Base-by-base conservation (phyloP, 2,888 invertebrate species). In the Drosophila nigricruria region DNA sequence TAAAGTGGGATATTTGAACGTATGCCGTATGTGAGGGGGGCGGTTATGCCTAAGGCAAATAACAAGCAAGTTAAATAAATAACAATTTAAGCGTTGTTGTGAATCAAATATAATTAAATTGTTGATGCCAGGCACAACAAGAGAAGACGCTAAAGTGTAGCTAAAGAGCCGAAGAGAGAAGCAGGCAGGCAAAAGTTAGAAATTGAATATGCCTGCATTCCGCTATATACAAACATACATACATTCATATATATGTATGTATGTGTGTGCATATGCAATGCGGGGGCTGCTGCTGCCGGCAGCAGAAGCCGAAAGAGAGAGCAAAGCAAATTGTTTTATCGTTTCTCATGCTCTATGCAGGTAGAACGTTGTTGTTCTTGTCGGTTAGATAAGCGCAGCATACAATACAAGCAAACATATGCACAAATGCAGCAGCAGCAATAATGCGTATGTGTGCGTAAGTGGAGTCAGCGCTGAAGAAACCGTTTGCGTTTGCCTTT, bases 181-280 rank as follows among this genome's bases (percentile, higher is more conserved):
- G 18, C 14, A 59, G 34, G 32, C 36, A 49, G 36, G 18, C 36
- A 47, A 27, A 49, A 61, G 58, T 32, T 34, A 57, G 74, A 72
- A 77, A 81, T 73, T 71, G 53, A 68, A 81, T 78, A 71, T 61
- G 75, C 75, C 81, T 71, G 71, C 79, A 81, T 72, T 40, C 34
- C 25, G 38, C 18, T 54, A 42, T 43, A 42, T 20, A 36, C 14
- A 9, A 2, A 12, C 27, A 10, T 2, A n/a, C 27, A n/a, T 40
- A 30, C 52, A 32, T n/a, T 9, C 5, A 3, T 25, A n/a, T 2
- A 8, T 5, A 23, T 14, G 32, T 12, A 12, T 32, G 12, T 32
- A 9, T 30, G 32, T 32, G 9, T 32, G 38, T 27, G n/a, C 40
- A 42, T 45, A 34, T 64, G 36, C 20, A 47, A 34, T 60, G 47